Percentiles rank a stretch among this genome's conserved stretches.
Evolutionary conservation across 2,888 invertebrate genomes (phyloP).

Genomic region (Desoria tigrina): DNA sequence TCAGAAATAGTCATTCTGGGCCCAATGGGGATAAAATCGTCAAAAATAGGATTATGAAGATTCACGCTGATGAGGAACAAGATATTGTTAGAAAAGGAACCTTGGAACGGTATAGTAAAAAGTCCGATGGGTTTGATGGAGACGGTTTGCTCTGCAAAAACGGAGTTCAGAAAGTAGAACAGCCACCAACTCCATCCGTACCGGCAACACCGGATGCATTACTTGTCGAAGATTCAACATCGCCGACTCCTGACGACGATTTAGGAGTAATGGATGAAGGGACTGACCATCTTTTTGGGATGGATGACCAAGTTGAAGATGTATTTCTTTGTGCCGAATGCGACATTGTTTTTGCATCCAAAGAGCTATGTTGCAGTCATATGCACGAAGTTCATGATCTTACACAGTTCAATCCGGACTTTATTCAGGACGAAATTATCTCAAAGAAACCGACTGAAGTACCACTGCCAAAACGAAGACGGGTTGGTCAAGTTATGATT

Average conservation of each 20-base stretch:
- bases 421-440: slow-evolving; percentile 40
- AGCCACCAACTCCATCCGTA: slow-evolving; percentile 9
- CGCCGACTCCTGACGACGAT: not conserved
- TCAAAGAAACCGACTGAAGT: slow-evolving; percentile 8
- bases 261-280: not conserved
- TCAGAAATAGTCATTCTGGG: too few species aligned
- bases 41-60: too few species aligned
- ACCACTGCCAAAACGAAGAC: not conserved
- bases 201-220: slow-evolving; percentile 9
- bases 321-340: slow-evolving; percentile 50
- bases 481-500: not conserved
- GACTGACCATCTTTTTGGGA: not conserved
- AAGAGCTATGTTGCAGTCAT: slow-evolving; percentile 48
- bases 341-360: slow-evolving; percentile 46
- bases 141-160: slow-evolving; percentile 2
- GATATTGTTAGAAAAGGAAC: too few species aligned
- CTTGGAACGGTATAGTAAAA: too few species aligned
- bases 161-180: slow-evolving; percentile 12
- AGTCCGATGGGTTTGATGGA: too few species aligned
- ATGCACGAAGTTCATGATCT: slow-evolving; percentile 48
- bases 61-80: too few species aligned
- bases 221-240: not conserved
- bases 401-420: slow-evolving; percentile 43
- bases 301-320: slow-evolving; percentile 33
- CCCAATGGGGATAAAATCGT: too few species aligned